Base-by-base conservation (phyloP, 2,888 invertebrate species). In the Tetranychus truncatus region DNA sequence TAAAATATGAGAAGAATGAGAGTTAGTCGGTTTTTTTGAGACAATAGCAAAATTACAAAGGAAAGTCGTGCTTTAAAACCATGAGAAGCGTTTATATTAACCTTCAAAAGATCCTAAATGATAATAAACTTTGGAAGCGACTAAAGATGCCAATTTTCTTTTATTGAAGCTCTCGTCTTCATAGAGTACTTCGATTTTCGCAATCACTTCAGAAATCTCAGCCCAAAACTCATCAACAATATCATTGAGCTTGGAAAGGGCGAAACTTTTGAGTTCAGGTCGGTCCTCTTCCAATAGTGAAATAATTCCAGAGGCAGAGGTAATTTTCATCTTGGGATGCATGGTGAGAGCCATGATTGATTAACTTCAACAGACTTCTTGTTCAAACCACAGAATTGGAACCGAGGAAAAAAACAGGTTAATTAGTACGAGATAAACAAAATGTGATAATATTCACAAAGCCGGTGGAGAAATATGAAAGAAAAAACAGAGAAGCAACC, bases 151-250 rank as follows among this genome's bases (percentile, higher is more conserved):
- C 75, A 96, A 84, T 81, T 95, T 90, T 81, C 92, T 90, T 81
- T 95, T 91, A 79, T 82, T 81, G 83, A 99, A 91, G 66, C 85
- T 86, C 81, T 91, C 89, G 81, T 96, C 94, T 84, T 97, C 97
- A 81, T 95, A 92, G 45, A 99, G 86, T 82, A 93, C 92, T 85
- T 99, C 97, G 81, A 97, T 95, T 85, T 95, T 96, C 81, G 92
- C 92, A 80, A 97, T 93, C 18, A 95, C 92, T 84, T 97, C 96
- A 0, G 95, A 95, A 80, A 97, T 96, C 85, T 97, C 96, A 9
- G 96, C 93, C 96, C 96, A 97, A 85, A 97, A 97, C 82, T 94
- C 92, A 83, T 96, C 94, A 1, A 96, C 95, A 81, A 97, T 92
- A 81, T 88, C 87, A 84, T 96, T 91, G 80, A 97, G 86, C 82